phyloP scores from a whole-genome alignment of 2,797 vertebrate genomes.

The Merluccius polli region DNA sequence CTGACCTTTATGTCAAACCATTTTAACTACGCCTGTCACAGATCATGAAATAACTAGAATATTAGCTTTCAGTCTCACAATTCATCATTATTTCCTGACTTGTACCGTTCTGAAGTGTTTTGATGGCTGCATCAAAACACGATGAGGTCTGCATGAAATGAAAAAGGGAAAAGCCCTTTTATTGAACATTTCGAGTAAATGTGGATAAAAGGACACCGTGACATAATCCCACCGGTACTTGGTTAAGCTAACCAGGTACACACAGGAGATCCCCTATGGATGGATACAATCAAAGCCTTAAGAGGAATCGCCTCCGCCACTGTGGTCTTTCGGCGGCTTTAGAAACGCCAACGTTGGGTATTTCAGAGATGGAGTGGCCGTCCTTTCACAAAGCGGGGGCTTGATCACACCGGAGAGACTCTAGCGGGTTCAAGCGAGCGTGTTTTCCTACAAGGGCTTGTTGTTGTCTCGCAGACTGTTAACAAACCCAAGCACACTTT shows the following conservation, averaged over 20 bases:
- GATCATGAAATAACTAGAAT: neutral
- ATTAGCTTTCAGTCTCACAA: neutral
- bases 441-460: neutral
- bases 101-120: neutral
- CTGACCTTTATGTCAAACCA: neutral
- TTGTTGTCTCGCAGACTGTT: too few relatives aligned
- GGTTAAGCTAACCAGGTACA: neutral
- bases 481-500: too few relatives aligned
- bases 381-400: neutral
- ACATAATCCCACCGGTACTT: neutral
- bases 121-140: neutral
- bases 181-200: neutral
- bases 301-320: neutral
- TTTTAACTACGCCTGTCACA: neutral
- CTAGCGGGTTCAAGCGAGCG: neutral
- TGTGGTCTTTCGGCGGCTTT: neutral
- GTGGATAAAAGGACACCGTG: neutral
- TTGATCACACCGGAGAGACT: neutral
- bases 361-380: neutral
- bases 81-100: neutral
- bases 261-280: slow-evolving; percentile 1
- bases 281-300: neutral
- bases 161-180: neutral
- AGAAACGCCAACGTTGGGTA: neutral
- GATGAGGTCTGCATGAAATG: neutral